phyloP scores from a whole-genome alignment of 2,888 invertebrate genomes.

The Coleophora deauratella region DNA sequence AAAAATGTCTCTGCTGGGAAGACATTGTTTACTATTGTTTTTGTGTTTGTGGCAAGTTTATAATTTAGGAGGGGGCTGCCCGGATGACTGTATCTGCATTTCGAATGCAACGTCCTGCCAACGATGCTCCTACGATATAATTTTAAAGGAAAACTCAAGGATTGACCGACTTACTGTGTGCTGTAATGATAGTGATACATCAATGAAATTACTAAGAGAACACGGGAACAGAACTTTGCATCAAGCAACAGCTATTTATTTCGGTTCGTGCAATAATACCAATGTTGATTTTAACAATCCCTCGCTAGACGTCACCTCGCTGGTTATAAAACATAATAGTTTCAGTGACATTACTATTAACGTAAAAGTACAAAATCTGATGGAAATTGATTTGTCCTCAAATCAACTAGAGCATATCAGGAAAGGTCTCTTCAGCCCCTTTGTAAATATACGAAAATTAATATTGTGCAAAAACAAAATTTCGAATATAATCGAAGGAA shows the following conservation, averaged over 20 bases:
- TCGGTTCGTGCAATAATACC: conserved; percentile 39
- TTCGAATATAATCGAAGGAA: conserved; percentile 65
- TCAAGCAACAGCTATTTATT: conserved; percentile 37
- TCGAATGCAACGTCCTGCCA: conserved; percentile 37
- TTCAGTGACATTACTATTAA: conserved; percentile 42
- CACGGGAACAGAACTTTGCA: conserved; percentile 47
- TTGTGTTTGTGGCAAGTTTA: conserved; percentile 49
- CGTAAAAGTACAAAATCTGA: conserved; percentile 50
- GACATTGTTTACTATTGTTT: conserved; percentile 47
- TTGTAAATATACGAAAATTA: conserved; percentile 75
- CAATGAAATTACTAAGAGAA: conserved; percentile 31
- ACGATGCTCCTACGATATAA: conserved; percentile 51
- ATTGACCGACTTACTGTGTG: conserved; percentile 37
- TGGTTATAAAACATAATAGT: conserved; percentile 46
- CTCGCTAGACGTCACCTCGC: conserved; percentile 40
- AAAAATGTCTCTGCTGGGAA: conserved; percentile 55
- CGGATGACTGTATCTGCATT: conserved; percentile 41
- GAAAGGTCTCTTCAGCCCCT: conserved; percentile 71
- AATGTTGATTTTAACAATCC: conserved; percentile 39
- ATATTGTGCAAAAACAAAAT: conserved; percentile 81
- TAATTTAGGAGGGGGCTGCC: conserved; percentile 43
- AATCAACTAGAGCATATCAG: conserved; percentile 71
- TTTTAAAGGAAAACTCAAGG: conserved; percentile 43
- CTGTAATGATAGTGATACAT: conserved; percentile 37
- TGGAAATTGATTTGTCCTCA: conserved; percentile 74